Percentiles rank a stretch among this genome's conserved stretches.
Conservation (phyloP, 2,113 vertebrate species). For the Opisthocomus hoazin region DNA sequence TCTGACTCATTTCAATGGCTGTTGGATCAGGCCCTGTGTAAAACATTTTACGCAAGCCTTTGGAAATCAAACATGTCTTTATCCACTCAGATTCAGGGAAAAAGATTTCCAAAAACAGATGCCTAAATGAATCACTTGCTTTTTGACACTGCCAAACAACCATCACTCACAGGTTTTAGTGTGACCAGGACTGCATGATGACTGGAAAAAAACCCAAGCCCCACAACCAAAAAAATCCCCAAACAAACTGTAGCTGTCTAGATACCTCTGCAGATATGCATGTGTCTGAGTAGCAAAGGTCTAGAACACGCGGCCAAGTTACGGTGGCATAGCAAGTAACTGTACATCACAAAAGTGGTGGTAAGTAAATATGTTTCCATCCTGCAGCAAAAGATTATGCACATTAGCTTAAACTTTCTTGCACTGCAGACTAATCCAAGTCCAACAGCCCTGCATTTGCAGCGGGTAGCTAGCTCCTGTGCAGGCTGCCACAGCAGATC, state of each 20-base stretch:
- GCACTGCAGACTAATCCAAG: neutral
- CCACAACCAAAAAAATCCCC: neutral
- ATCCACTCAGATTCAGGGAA: neutral
- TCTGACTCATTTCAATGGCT: neutral
- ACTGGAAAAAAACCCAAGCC: neutral
- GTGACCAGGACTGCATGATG: neutral
- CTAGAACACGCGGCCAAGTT: neutral
- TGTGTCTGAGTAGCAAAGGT: fast-evolving
- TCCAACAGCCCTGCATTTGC: neutral
- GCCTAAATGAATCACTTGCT: neutral
- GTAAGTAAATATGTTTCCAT: neutral
- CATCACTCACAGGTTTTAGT: neutral
- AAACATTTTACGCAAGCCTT: neutral
- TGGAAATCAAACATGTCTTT: neutral
- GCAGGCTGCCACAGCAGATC: neutral
- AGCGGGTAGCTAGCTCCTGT: neutral
- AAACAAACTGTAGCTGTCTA: neutral
- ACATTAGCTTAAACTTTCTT: neutral
- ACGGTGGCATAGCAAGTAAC: neutral
- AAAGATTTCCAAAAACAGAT: neutral
- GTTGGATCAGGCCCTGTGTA: neutral
- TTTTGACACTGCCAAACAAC: neutral
- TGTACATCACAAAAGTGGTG: fast-evolving
- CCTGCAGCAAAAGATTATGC: neutral
- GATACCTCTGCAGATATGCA: neutral